Evolutionary conservation across 2,113 vertebrate genomes (phyloP).

Genomic region (Erythrocebus patas): DNA sequence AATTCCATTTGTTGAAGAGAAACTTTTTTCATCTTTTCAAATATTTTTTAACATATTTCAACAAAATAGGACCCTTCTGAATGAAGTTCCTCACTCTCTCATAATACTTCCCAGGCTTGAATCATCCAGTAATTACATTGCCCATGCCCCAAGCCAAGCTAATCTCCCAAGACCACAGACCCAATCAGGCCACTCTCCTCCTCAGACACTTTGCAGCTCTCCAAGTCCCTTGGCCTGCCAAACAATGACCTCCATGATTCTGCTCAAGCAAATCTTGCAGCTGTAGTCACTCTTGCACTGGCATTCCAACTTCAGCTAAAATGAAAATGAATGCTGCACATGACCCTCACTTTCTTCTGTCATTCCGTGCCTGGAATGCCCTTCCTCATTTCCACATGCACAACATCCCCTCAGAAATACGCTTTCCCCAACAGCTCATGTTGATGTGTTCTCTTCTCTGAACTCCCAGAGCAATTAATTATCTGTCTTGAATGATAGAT

Average conservation of each 20-base stretch:
- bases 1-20: background rate
- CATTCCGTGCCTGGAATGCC: background rate
- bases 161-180: background rate
- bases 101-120: background rate
- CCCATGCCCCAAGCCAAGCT: background rate
- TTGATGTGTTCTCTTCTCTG: background rate
- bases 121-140: background rate
- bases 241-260: background rate
- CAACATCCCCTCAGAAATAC: background rate
- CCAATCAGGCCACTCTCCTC: background rate
- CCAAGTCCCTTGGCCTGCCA: background rate
- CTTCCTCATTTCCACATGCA: background rate
- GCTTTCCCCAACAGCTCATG: background rate
- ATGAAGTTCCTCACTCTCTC: background rate
- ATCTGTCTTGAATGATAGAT: background rate
- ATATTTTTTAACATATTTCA: background rate
- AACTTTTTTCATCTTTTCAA: background rate
- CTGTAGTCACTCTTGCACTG: background rate
- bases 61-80: background rate
- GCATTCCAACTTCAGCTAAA: background rate
- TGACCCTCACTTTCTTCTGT: background rate
- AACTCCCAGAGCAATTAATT: constrained; percentile 24
- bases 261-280: background rate
- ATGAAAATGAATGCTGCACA: accelerated
- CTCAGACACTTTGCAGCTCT: background rate